phyloP scores from a whole-genome alignment of 2,113 vertebrate genomes.

The Hystrix brachyura region DNA sequence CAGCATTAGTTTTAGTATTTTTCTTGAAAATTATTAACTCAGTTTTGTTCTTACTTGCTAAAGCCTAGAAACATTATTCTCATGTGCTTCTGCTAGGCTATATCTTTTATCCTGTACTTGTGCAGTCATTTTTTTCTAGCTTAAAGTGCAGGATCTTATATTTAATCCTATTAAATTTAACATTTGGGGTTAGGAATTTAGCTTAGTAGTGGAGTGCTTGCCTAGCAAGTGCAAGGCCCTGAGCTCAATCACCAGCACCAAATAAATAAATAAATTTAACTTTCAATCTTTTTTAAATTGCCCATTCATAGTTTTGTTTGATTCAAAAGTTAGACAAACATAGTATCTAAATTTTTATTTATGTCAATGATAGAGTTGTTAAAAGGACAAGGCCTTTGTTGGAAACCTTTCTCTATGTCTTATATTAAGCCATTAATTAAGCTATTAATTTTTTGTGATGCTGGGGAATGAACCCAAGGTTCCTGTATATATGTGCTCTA shows the following conservation, averaged over 20 bases:
- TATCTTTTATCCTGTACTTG: background rate
- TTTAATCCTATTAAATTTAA: constrained; percentile 37
- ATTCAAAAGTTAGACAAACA: background rate
- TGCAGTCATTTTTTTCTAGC: background rate
- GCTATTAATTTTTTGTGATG: background rate
- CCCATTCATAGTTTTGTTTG: background rate
- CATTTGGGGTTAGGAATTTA: background rate
- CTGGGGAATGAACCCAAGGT: background rate
- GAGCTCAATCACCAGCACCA: no score
- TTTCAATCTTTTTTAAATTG: background rate
- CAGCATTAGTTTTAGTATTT: background rate
- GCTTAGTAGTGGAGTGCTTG: no score
- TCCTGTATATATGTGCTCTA: background rate
- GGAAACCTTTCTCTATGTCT: constrained; percentile 12
- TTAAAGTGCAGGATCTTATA: background rate
- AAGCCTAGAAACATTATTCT: background rate
- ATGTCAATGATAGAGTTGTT: background rate
- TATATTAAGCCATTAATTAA: background rate
- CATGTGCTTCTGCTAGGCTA: background rate
- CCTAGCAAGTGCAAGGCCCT: no score
- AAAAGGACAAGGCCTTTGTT: background rate
- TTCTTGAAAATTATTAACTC: background rate
- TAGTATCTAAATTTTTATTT: background rate
- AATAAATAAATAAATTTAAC: background rate
- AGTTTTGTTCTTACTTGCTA: background rate